phyloP scores from a whole-genome alignment of 2,113 vertebrate species.

The Xiphias gladius region DNA sequence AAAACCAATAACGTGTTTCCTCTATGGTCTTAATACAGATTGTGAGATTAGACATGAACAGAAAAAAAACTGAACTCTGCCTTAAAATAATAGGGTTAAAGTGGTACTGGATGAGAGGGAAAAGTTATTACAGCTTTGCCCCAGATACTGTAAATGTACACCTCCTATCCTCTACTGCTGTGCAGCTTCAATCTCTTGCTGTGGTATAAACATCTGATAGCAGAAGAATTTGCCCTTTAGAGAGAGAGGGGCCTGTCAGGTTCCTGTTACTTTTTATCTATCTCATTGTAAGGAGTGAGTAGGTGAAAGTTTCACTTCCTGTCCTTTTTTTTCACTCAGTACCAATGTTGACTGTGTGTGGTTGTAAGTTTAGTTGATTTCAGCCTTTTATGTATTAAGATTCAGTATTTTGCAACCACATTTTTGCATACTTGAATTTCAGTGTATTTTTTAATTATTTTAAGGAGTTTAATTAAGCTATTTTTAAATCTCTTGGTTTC shows the following conservation, averaged over 20 bases:
- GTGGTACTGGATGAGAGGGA: constrained; percentile 42
- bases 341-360: not conserved
- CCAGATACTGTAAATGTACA: constrained; percentile 68
- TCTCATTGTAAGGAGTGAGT: constrained; percentile 40
- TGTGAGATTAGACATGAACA: constrained; percentile 13
- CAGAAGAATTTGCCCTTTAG: constrained; percentile 77
- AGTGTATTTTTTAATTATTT: not conserved
- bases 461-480: not conserved
- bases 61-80: constrained; percentile 29
- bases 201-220: constrained; percentile 76
- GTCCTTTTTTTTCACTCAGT: not conserved
- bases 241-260: constrained; percentile 39
- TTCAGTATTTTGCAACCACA: not conserved
- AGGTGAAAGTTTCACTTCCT: constrained; percentile 76
- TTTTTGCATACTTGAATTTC: not conserved
- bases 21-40: constrained; percentile 30
- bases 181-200: constrained; percentile 58
- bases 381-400: not conserved
- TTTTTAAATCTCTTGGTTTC: constrained; percentile 7
- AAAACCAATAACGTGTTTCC: constrained; percentile 27
- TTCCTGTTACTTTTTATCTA: constrained; percentile 64
- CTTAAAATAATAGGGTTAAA: constrained; percentile 22
- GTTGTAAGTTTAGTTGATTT: not conserved
- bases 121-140: constrained; percentile 55
- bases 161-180: constrained; percentile 29